These are phyloP conservation scores for Sitta europaea DNA, from an alignment of 2,113 vertebrate species.

Conservation along the genomic window DNA sequence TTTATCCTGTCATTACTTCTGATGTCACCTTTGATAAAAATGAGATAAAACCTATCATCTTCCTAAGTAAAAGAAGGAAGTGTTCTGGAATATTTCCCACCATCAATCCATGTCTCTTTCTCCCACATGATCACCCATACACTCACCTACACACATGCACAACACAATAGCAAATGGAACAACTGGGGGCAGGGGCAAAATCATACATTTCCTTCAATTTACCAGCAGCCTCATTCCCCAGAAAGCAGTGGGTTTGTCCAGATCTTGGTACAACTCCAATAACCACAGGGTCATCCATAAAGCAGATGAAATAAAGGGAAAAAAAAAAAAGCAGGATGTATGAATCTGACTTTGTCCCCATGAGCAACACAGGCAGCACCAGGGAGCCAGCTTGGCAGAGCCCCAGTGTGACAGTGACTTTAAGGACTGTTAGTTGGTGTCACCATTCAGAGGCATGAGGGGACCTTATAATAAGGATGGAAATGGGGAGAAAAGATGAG, in stretches of 20 bases:
- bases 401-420: neutral
- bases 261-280: neutral
- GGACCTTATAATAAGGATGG: neutral
- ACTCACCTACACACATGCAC: neutral
- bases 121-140: neutral
- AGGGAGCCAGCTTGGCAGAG: neutral
- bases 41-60: neutral
- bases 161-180: neutral
- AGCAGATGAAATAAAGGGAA: neutral
- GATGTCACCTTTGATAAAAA: constrained; percentile 24
- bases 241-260: neutral
- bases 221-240: neutral
- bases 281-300: neutral
- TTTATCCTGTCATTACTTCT: constrained; percentile 13
- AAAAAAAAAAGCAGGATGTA: neutral
- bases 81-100: neutral
- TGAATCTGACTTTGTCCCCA: neutral
- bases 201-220: neutral
- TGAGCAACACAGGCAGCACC: neutral
- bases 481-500: neutral
- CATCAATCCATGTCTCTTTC: neutral
- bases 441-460: neutral
- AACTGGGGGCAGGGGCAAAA: fast-evolving
- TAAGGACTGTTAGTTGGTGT: neutral
- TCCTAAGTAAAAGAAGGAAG: neutral